phyloP scores from a whole-genome alignment of 2,797 vertebrate species.

The Peromyscus aztecus region DNA sequence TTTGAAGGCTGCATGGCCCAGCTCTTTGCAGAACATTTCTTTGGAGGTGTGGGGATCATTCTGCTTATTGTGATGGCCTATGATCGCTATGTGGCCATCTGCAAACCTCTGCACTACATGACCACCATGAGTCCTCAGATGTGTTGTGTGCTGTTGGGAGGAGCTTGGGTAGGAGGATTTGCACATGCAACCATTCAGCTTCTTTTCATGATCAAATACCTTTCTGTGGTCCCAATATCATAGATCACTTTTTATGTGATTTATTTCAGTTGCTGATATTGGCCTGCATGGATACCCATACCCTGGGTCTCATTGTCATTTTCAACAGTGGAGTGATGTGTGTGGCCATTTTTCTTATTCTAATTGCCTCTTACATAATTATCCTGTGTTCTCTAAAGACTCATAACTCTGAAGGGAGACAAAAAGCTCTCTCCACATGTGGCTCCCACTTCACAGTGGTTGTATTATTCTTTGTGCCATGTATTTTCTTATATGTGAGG shows the following conservation, averaged over 20 bases:
- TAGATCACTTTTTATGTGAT: slow-evolving; percentile 45
- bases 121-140: background rate
- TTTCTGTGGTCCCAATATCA: slow-evolving; percentile 42
- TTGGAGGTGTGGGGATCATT: slow-evolving; percentile 69
- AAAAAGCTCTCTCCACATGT: slow-evolving; percentile 35
- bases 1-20: slow-evolving; percentile 61
- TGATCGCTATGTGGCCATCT: slow-evolving; percentile 80
- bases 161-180: background rate
- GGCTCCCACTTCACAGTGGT: background rate
- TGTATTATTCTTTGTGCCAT: background rate
- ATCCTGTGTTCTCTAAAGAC: background rate
- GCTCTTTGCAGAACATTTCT: slow-evolving; percentile 61
- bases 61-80: slow-evolving; percentile 83
- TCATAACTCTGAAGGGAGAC: background rate
- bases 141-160: background rate
- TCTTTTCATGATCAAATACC: slow-evolving; percentile 50
- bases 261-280: slow-evolving; percentile 40
- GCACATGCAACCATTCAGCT: background rate
- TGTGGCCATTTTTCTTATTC: background rate
- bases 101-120: slow-evolving; percentile 79
- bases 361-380: background rate
- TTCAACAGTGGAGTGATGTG: slow-evolving; percentile 57
- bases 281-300: background rate
- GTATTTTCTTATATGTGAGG: slow-evolving; percentile 32
- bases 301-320: background rate